These are phyloP conservation scores for Nephrotoma appendiculata DNA, from an alignment of 2,888 invertebrate genomes.

Conservation along the genomic window DNA sequence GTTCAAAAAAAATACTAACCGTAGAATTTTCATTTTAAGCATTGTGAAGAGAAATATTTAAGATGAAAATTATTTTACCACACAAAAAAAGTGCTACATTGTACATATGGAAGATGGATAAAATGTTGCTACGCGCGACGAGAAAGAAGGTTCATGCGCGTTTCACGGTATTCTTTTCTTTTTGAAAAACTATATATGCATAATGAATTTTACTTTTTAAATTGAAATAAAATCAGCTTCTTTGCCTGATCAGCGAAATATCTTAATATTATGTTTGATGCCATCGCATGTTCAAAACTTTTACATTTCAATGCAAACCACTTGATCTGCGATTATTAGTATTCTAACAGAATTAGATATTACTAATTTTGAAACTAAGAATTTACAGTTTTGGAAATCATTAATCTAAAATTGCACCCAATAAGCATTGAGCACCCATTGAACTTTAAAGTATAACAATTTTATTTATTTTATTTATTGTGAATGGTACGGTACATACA, in stretches of 20 bases:
- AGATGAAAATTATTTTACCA: not conserved
- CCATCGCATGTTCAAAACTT: not conserved
- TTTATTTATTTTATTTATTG: too few relatives aligned
- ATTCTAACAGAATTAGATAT: too few relatives aligned
- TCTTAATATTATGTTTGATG: not conserved
- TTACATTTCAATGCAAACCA: too few relatives aligned
- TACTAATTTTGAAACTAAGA: too few relatives aligned
- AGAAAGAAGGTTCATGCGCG: not conserved
- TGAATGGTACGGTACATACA: too few relatives aligned
- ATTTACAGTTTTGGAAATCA: too few relatives aligned
- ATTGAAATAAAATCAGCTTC: not conserved
- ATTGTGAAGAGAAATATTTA: not conserved
- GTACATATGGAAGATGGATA: not conserved
- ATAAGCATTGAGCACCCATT: too few relatives aligned
- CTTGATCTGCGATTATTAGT: too few relatives aligned
- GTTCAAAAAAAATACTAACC: not conserved
- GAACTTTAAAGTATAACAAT: too few relatives aligned
- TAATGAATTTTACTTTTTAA: not conserved
- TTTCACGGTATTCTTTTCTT: not conserved
- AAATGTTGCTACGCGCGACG: not conserved
- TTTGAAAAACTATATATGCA: not conserved
- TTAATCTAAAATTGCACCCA: too few relatives aligned
- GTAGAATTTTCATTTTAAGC: not conserved
- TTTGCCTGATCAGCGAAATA: not conserved
- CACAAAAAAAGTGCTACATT: not conserved